A percentile compares a stretch with the other conserved stretches of the same genome.
These are phyloP conservation scores for Heliothis virescens DNA, from an alignment of 1,140 invertebrate species.

Conservation along the genomic window DNA sequence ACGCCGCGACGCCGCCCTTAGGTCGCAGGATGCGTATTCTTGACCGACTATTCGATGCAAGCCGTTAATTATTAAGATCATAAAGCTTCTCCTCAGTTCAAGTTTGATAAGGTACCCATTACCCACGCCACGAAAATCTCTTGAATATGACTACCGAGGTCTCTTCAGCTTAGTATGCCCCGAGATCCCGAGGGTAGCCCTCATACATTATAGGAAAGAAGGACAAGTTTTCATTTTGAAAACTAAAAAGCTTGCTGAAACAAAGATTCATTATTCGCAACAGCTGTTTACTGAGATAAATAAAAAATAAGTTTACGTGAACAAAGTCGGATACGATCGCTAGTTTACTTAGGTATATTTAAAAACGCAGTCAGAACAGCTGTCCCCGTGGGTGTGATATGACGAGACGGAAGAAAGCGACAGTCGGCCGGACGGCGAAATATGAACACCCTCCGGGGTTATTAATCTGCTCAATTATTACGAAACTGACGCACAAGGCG, in stretches of 20 bases:
- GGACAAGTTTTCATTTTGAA: background rate
- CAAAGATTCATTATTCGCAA: no score
- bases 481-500: constrained; percentile 78
- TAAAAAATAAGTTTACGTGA: no score
- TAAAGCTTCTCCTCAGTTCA: background rate
- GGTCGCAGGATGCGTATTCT: constrained; percentile 60
- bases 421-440: constrained; percentile 74
- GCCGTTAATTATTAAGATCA: background rate
- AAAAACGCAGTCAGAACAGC: constrained; percentile 12
- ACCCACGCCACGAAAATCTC: background rate
- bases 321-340: no score
- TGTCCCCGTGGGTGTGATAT: constrained; percentile 38
- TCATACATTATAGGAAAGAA: no score
- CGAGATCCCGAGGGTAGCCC: no score
- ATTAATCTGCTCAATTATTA: constrained; percentile 85
- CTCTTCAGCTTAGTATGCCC: no score
- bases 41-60: constrained; percentile 38
- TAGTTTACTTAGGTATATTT: constrained; percentile 15
- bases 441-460: constrained; percentile 78
- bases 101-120: background rate
- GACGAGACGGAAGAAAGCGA: constrained; percentile 58
- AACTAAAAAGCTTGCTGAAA: background rate
- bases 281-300: no score
- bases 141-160: no score
- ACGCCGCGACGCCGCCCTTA: constrained; percentile 64